Evolutionary conservation across 2,888 invertebrate species (phyloP).

Genomic region (Cantharis flavilabris): DNA sequence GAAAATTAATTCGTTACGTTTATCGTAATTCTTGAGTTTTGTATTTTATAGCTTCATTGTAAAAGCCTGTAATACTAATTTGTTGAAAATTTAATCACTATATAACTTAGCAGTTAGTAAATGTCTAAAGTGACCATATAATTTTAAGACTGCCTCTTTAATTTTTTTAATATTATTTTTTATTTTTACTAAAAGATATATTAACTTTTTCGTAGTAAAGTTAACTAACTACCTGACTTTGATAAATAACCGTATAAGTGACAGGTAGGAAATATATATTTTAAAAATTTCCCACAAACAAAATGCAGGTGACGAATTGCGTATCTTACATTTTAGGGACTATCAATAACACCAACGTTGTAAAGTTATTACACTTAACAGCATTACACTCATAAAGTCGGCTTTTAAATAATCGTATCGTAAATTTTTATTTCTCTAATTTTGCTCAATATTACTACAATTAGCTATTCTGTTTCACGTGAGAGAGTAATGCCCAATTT

Average conservation of each 20-base stretch:
- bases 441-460: neutral
- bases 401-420: neutral
- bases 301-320: neutral
- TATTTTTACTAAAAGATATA: neutral
- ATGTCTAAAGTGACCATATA: neutral
- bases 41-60: conserved; percentile 45
- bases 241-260: neutral
- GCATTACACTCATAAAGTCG: neutral
- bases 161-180: neutral
- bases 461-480: neutral
- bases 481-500: no score
- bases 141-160: neutral
- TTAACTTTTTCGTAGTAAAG: neutral
- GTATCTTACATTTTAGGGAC: neutral
- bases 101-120: neutral
- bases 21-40: conserved; percentile 40
- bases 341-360: neutral
- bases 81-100: conserved; percentile 28
- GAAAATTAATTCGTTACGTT: conserved; percentile 42
- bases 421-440: neutral
- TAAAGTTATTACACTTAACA: neutral
- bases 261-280: neutral
- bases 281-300: neutral
- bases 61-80: conserved; percentile 35
- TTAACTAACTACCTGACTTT: neutral